A percentile compares a stretch with the other conserved stretches of the same genome.
Evolutionary conservation across 2,888 invertebrate species (phyloP).

Genomic region (Choreutis nemorana): DNA sequence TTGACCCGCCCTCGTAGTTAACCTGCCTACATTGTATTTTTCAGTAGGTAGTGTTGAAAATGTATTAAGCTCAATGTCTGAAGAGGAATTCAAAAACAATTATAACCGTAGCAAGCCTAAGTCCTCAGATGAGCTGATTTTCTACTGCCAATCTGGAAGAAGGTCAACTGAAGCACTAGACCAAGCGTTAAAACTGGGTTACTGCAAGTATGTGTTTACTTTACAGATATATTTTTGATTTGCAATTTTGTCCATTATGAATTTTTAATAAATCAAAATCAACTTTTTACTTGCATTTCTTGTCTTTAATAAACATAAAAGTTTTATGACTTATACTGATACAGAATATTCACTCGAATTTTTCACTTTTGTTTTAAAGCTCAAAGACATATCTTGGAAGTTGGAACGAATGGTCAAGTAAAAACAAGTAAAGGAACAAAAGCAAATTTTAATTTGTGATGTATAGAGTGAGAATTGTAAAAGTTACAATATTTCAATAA

Average conservation of each 20-base stretch:
- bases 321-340: neutral
- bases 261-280: conserved; percentile 1
- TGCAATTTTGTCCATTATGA: neutral
- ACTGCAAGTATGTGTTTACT: conserved; percentile 32
- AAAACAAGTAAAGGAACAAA: conserved; percentile 20
- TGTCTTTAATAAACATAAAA: too few species aligned
- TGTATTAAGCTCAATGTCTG: conserved; percentile 35
- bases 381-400: conserved; percentile 57
- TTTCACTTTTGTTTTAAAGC: conserved; percentile 26
- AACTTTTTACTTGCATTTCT: too few species aligned
- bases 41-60: conserved; percentile 36
- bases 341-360: conserved; percentile 3
- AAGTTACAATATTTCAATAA: too few species aligned
- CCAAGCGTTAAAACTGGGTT: conserved; percentile 50
- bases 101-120: conserved; percentile 41
- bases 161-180: conserved; percentile 43
- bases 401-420: conserved; percentile 56
- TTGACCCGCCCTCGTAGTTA: too few species aligned
- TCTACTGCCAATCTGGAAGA: conserved; percentile 50
- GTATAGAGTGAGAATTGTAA: too few species aligned
- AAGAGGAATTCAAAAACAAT: conserved; percentile 40
- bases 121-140: conserved; percentile 42
- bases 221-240: neutral
- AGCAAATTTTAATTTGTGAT: too few species aligned
- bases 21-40: conserved; percentile 15